These are phyloP conservation scores for Drepanosiphum platanoidis DNA, from an alignment of 2,888 invertebrate species.

Conservation along the genomic window DNA sequence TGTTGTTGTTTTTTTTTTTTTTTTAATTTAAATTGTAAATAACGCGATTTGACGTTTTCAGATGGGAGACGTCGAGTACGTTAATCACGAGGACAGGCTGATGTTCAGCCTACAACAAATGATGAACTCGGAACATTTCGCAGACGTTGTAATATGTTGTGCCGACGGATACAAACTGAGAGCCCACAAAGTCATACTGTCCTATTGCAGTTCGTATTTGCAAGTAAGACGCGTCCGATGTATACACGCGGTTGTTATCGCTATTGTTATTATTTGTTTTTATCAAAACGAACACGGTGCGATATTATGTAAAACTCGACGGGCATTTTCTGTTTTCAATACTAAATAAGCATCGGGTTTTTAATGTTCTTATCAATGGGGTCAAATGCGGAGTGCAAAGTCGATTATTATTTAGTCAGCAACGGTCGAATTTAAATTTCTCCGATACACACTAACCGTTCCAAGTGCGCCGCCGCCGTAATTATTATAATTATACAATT, in stretches of 20 bases:
- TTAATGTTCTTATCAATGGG: not conserved
- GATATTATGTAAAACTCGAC: not conserved
- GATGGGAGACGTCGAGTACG: slow-evolving; percentile 64
- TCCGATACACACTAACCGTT: not conserved
- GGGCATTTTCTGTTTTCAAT: not conserved
- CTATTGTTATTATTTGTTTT: not conserved
- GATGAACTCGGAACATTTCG: slow-evolving; percentile 71
- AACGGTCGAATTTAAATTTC: not conserved
- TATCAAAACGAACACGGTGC: not conserved
- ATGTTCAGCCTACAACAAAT: slow-evolving; percentile 66
- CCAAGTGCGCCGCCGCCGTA: not conserved
- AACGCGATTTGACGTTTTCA: not conserved
- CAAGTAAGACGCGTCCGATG: slow-evolving; percentile 69
- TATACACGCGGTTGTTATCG: not conserved
- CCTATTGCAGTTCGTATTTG: slow-evolving; percentile 76
- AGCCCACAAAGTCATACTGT: slow-evolving; percentile 76
- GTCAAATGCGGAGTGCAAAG: not conserved
- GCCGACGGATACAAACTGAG: slow-evolving; percentile 72
- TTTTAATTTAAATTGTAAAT: not conserved
- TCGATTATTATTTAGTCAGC: not conserved
- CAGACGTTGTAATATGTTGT: slow-evolving; percentile 75
- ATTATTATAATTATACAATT: not conserved
- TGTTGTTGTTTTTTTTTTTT: no score
- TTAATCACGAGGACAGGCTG: slow-evolving; percentile 64
- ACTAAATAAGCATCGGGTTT: not conserved